Evolutionary conservation across 2,888 invertebrate species (phyloP).

Genomic region (Sinelater perroti): DNA sequence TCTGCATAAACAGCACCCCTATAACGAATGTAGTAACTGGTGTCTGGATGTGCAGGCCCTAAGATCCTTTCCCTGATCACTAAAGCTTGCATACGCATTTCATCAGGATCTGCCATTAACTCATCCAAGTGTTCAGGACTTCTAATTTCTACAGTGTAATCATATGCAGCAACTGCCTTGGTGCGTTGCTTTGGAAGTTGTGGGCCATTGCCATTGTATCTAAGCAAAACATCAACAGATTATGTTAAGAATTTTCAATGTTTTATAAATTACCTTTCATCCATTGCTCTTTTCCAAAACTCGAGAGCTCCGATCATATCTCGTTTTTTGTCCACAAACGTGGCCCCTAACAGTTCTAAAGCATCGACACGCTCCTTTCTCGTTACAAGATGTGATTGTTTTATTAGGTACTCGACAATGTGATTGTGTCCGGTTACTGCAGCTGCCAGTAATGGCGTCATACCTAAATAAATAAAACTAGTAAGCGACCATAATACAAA

Average conservation of each 20-base stretch:
- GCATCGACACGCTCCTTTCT: slow-evolving; percentile 87
- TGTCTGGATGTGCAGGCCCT: slow-evolving; percentile 93
- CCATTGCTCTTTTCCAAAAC: slow-evolving; percentile 92
- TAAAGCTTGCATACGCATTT: slow-evolving; percentile 94
- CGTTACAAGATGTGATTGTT: slow-evolving; percentile 74
- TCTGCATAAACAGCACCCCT: slow-evolving; percentile 81
- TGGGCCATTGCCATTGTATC: slow-evolving; percentile 64
- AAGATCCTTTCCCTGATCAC: slow-evolving; percentile 92
- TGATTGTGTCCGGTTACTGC: slow-evolving; percentile 92
- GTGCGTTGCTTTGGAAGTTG: slow-evolving; percentile 77
- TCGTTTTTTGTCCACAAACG: slow-evolving; percentile 94
- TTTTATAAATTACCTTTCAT: slow-evolving; percentile 81
- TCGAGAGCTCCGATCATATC: slow-evolving; percentile 91
- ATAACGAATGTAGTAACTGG: slow-evolving; percentile 95
- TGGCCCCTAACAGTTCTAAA: slow-evolving; percentile 90
- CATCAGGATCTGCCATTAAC: slow-evolving; percentile 91
- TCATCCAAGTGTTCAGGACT: slow-evolving; percentile 83
- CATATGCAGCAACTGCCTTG: slow-evolving; percentile 84
- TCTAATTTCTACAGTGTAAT: slow-evolving; percentile 84
- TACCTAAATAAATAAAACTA: slow-evolving; percentile 67
- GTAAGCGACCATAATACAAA: too few species aligned
- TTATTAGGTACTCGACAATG: slow-evolving; percentile 91
- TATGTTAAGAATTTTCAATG: not conserved
- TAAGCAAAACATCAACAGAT: slow-evolving; percentile 34
- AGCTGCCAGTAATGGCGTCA: slow-evolving; percentile 95